phyloP scores from a whole-genome alignment of 2,113 vertebrate species.

The Tyto alba region DNA sequence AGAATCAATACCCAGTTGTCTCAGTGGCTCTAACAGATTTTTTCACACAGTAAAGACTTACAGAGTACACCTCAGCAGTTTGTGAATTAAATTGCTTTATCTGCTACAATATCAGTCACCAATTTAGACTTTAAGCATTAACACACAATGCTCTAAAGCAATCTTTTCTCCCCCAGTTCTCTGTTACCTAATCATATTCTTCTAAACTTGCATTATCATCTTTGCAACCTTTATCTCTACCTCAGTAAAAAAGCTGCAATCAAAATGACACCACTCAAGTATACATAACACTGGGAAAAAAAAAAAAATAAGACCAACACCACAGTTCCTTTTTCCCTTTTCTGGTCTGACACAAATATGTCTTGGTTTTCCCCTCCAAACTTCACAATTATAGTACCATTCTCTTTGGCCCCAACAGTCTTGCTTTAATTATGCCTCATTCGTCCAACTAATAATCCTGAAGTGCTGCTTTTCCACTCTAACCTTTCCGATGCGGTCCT shows the following conservation, averaged over 20 bases:
- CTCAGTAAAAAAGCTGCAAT: not conserved
- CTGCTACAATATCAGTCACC: not conserved
- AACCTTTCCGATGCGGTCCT: not conserved
- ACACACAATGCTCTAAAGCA: not conserved
- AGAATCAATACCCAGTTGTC: not conserved
- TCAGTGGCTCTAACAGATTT: not conserved
- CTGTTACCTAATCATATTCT: not conserved
- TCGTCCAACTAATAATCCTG: not conserved
- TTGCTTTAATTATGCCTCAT: not conserved
- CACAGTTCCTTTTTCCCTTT: not conserved
- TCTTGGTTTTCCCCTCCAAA: not conserved
- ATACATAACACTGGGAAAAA: not conserved
- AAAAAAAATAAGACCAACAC: not conserved
- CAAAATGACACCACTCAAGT: not conserved
- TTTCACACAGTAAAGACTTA: not conserved
- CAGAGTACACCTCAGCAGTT: not conserved
- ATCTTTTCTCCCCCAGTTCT: not conserved
- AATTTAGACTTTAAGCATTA: not conserved
- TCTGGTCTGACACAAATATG: not conserved
- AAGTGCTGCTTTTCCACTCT: not conserved
- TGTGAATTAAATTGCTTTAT: not conserved
- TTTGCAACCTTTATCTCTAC: not conserved
- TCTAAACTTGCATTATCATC: not conserved
- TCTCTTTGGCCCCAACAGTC: not conserved
- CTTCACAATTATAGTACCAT: rapidly evolving